phyloP scores from a whole-genome alignment of 2,888 invertebrate genomes.

The Timema podura region DNA sequence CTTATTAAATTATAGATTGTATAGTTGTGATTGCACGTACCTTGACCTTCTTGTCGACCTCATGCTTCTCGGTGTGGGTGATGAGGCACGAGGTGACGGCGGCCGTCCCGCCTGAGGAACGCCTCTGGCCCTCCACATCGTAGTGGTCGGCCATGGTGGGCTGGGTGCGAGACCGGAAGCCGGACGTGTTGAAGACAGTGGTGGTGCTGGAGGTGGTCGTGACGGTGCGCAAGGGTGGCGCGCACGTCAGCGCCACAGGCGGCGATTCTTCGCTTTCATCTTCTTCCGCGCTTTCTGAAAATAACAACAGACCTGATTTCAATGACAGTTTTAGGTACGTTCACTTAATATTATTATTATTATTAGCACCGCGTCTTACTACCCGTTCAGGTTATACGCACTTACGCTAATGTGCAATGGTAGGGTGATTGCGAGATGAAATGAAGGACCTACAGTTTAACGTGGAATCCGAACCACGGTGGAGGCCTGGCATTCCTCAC shows the following conservation, averaged over 20 bases:
- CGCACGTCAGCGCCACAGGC: slow-evolving; percentile 38
- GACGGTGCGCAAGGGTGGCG: slow-evolving; percentile 30
- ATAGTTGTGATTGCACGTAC: slow-evolving; percentile 47
- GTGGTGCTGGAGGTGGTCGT: slow-evolving; percentile 44
- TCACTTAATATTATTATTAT: no score
- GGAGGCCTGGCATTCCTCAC: no score
- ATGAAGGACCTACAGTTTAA: no score
- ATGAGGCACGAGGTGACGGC: slow-evolving; percentile 52
- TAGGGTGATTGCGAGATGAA: no score
- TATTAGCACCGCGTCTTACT: no score
- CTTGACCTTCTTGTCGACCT: slow-evolving; percentile 70
- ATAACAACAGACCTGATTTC: no score
- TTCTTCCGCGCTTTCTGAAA: slow-evolving; percentile 56
- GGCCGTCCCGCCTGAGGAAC: slow-evolving; percentile 30
- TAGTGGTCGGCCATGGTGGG: slow-evolving; percentile 44
- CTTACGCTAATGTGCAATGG: no score
- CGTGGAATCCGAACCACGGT: no score
- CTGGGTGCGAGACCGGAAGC: slow-evolving; percentile 45
- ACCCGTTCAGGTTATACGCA: no score
- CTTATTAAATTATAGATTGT: slow-evolving; percentile 24
- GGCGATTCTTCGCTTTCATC: slow-evolving; percentile 52
- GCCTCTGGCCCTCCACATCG: slow-evolving; percentile 30
- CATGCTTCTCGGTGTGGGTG: slow-evolving; percentile 58
- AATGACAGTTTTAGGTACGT: no score
- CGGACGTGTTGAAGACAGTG: slow-evolving; percentile 40